Conservation (phyloP, 2,888 invertebrate genomes). For the Limnephilus marmoratus region DNA sequence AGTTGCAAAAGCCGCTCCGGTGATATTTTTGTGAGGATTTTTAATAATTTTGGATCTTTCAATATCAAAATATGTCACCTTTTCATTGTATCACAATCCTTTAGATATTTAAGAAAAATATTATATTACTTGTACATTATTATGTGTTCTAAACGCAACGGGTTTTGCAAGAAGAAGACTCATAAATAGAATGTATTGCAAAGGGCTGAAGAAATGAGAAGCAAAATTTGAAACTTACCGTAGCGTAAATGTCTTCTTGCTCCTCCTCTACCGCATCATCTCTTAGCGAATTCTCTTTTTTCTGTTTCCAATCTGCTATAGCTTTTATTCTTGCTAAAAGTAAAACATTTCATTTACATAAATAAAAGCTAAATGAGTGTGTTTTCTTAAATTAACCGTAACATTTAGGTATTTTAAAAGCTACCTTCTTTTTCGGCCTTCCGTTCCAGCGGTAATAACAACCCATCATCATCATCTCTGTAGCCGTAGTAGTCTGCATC, state of each 20-base stretch:
- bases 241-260: slow-evolving; percentile 85
- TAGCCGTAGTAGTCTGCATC: slow-evolving; percentile 99
- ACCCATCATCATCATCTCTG: slow-evolving; percentile 98
- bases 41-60: no score
- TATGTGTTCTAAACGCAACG: no score
- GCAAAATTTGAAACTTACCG: slow-evolving; percentile 54
- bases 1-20: no score
- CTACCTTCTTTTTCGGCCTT: slow-evolving; percentile 85
- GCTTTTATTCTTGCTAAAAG: slow-evolving; percentile 74
- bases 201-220: background rate
- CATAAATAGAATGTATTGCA: background rate
- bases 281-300: slow-evolving; percentile 76
- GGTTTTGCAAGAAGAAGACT: no score
- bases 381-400: background rate
- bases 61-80: no score
- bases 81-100: no score
- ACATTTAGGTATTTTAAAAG: slow-evolving; percentile 67
- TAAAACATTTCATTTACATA: background rate
- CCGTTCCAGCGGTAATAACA: slow-evolving; percentile 91
- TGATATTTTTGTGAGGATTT: no score
- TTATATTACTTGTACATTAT: no score
- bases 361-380: background rate
- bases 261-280: slow-evolving; percentile 76
- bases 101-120: no score
- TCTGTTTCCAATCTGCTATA: slow-evolving; percentile 85